A percentile compares a stretch with the other conserved stretches of the same genome.
Conservation (phyloP, 2,797 vertebrate genomes). For the Ceryle rudis region DNA sequence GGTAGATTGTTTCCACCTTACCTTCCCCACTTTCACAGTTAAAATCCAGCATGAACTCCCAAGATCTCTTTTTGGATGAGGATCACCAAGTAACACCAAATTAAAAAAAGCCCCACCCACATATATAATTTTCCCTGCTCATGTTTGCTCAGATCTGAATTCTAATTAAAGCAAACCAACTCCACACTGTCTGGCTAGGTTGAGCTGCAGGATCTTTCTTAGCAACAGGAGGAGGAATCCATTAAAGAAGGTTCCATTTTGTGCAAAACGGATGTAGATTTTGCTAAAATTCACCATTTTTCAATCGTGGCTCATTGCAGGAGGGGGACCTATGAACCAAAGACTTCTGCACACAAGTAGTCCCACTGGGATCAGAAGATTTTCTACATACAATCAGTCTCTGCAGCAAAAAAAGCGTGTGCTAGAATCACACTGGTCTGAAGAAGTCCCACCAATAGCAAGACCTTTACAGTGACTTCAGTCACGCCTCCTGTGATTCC, state of each 20-base stretch:
- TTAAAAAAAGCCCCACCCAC: neutral
- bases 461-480: neutral
- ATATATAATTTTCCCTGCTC: neutral
- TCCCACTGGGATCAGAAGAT: neutral
- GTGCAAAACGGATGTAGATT: neutral
- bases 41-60: neutral
- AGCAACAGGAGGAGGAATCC: neutral
- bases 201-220: neutral
- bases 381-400: neutral
- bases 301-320: neutral
- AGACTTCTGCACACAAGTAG: neutral
- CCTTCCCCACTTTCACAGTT: neutral
- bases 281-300: neutral
- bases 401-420: neutral
- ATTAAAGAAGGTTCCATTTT: neutral
- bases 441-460: neutral
- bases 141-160: neutral
- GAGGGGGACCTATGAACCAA: neutral
- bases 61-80: neutral
- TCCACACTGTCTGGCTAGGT: neutral
- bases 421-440: neutral
- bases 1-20: neutral
- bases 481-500: fast-evolving
- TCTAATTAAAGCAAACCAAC: neutral
- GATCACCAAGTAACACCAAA: neutral